A percentile compares a stretch with the other conserved stretches of the same genome.
These are phyloP conservation scores for Auanema freiburgensis DNA, from an alignment of 2,888 invertebrate species.

Conservation along the genomic window DNA sequence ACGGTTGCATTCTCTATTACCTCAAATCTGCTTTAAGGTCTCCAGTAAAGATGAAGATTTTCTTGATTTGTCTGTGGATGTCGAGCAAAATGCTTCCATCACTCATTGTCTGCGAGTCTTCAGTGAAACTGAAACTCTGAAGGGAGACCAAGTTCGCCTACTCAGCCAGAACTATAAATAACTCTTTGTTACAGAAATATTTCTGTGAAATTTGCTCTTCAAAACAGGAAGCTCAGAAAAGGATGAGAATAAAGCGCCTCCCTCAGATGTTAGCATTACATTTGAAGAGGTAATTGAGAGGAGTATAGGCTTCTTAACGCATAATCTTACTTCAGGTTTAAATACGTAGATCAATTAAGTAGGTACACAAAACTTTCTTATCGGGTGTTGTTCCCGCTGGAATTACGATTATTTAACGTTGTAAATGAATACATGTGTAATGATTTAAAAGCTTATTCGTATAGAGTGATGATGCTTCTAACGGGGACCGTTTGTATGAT, in stretches of 20 bases:
- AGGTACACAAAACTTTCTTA: slow-evolving; percentile 98
- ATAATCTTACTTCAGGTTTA: slow-evolving; percentile 58
- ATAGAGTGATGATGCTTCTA: slow-evolving; percentile 95
- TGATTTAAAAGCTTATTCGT: slow-evolving; percentile 29
- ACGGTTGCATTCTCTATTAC: neutral
- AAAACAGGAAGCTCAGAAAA: slow-evolving; percentile 55
- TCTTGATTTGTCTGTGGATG: slow-evolving; percentile 96
- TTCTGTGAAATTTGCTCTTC: slow-evolving; percentile 50
- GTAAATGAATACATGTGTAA: slow-evolving; percentile 70
- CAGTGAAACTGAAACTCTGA: slow-evolving; percentile 89
- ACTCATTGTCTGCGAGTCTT: slow-evolving; percentile 90
- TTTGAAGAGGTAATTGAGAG: slow-evolving; percentile 76
- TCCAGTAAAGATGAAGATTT: slow-evolving; percentile 99
- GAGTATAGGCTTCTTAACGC: neutral
- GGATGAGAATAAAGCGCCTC: slow-evolving; percentile 94
- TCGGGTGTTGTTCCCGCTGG: slow-evolving; percentile 96
- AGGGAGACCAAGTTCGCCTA: slow-evolving; percentile 82
- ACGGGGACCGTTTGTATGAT: slow-evolving; percentile 96
- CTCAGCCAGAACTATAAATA: slow-evolving; percentile 3
- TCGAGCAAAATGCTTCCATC: slow-evolving; percentile 98
- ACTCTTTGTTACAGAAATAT: slow-evolving; percentile 31
- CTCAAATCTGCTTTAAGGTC: slow-evolving; percentile 67
- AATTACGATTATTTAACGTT: slow-evolving; percentile 93
- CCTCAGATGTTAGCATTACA: slow-evolving; percentile 96
- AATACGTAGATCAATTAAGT: slow-evolving; percentile 89